Base-by-base conservation (phyloP, 2,113 vertebrate species). In the Urocynchramus pylzowi region DNA sequence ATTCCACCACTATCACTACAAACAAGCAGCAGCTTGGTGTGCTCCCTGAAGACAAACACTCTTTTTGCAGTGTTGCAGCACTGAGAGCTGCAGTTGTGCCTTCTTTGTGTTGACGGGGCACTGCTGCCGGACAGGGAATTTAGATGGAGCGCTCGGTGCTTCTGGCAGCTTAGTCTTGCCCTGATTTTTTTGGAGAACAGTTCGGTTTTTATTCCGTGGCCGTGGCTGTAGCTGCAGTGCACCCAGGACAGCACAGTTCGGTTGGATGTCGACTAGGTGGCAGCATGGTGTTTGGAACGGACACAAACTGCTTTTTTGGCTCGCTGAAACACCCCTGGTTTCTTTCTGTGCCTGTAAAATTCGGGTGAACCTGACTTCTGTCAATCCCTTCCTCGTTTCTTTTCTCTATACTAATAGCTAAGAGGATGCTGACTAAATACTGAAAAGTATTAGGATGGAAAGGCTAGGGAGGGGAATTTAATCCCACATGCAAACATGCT, bases 281-380 rank as follows among this genome's bases (percentile, higher is more conserved):
- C 98, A 98, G 98, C 76, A 88, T 97, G 80, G 97, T 92, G 96
- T 96, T 98, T 98, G 71, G 79, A 93, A 96, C 61, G 64, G 65
- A 7, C 24, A 27, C 6, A 6, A 74, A 7, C 44, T 31, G 39
- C 42, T 20, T 23, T 42, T n/a, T 82, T 2, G 35, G 10, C 23
- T 64, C 8, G 0, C 21, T 50, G 0, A 31, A 49, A 23, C 30
- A 11, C 27, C 21, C 23, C 30, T 5, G 1, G 7, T 6, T 57
- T 37, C 70, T 13, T 35, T 33, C 31, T 4, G 22, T 57, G 60
- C 16, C 59, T 31, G 26, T 35, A 22, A 69, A 50, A 35, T 54
- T 16, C 21, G 44, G 3, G 16, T 84, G 52, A 88, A 49, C 11
- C 8, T 49, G 42, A 5, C 6, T 84, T 50, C 17, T 63, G 0